Base-by-base conservation (phyloP, 2,888 invertebrate species). In the Ectemnius cavifrons region DNA sequence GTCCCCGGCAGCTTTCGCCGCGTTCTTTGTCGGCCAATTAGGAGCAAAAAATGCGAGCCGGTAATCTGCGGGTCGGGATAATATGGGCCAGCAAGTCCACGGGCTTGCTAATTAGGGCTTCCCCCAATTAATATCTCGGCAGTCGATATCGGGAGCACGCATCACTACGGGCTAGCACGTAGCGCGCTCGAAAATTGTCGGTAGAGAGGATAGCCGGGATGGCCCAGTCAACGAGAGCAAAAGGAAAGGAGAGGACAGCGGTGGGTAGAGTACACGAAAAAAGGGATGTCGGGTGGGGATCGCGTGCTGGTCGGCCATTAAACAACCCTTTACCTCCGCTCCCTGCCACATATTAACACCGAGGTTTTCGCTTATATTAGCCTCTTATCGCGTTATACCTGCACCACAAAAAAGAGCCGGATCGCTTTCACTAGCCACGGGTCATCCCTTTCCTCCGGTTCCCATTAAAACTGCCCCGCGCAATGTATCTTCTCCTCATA, bases 301-400 rank as follows among this genome's bases (percentile, higher is more conserved):
- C 78, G 83, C 81, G 79, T 83, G 80, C 72, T 80, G 52, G 70
- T 49, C 70, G 67, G 68, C 75, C 78, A 73, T 82, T 80, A 79
- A 79, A 67, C 73, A 69, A 65, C 69, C 63, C 73, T 69, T 67
- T 58, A 37, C 68, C 68, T 60, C 71, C 63, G 65, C 59, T 63
- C 73, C 62, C 52, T 67, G 75, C 75, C 67, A 66, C 80, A 45
- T 77, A 82, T 83, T 77, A 80, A 79, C 76, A 73, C 75, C 72
- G 73, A 62, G 68, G 64, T 79, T 80, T 81, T 77, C 74, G 79
- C 81, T 80, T 62, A 61, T 66, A 73, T 71, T 65, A 67, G 18
- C 62, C 63, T 37, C 69, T 76, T 72, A 68, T 67, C 70, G 66
- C 68, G 47, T 47, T 62, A 58, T 68, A 59, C 63, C 60, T 59